Percentiles rank a stretch among this genome's conserved stretches.
These are phyloP conservation scores for Listronotus oregonensis DNA, from an alignment of 1,140 invertebrate genomes.

Conservation along the genomic window DNA sequence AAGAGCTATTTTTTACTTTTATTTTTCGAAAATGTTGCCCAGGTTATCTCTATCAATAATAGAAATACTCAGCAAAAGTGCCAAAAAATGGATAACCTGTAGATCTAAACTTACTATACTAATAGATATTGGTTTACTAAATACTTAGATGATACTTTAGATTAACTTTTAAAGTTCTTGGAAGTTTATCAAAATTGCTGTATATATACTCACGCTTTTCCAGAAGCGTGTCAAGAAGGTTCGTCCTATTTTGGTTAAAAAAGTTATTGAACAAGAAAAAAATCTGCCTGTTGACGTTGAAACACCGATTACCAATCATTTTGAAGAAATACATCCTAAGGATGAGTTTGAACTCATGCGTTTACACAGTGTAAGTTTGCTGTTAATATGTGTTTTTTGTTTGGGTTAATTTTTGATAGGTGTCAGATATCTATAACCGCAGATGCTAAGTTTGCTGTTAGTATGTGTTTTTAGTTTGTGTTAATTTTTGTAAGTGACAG, in stretches of 20 bases:
- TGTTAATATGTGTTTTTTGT: constrained; percentile 1
- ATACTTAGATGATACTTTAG: no score
- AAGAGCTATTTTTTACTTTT: no score
- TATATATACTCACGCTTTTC: constrained; percentile 33
- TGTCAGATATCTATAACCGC: no score
- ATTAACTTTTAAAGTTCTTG: not conserved
- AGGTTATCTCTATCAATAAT: no score
- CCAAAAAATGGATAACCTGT: no score
- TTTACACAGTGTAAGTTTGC: constrained; percentile 46
- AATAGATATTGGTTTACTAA: no score
- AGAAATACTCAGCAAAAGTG: no score
- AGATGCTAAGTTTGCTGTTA: not conserved
- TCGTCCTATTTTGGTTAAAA: constrained; percentile 51
- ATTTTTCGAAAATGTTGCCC: no score
- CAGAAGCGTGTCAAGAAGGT: constrained; percentile 48
- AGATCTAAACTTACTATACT: no score
- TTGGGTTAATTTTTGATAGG: no score
- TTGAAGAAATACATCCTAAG: constrained; percentile 78
- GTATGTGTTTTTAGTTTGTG: constrained; percentile 8
- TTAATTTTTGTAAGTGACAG: no score
- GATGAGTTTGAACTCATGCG: constrained; percentile 73
- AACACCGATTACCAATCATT: constrained; percentile 66
- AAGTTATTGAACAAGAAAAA: constrained; percentile 38
- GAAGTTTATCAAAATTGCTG: not conserved
- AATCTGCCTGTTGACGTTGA: constrained; percentile 25